Percentiles rank a stretch among this genome's conserved stretches.
Conservation (phyloP, 2,888 invertebrate species). For the Portevinia maculata region DNA sequence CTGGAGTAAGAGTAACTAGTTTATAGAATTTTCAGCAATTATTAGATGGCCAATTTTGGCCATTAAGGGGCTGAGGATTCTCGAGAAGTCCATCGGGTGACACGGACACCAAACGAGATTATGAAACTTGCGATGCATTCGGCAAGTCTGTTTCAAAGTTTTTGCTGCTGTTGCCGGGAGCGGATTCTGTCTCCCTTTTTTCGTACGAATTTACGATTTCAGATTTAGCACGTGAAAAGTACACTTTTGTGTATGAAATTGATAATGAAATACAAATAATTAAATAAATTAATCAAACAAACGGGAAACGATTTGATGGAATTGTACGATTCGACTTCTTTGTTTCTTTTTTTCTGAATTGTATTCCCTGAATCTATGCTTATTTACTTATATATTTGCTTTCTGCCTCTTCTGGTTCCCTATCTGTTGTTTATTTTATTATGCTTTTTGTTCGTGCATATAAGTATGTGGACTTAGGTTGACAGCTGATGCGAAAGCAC, state of each 20-base stretch:
- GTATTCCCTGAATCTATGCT: constrained; percentile 60
- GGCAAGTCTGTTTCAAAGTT: constrained; percentile 35
- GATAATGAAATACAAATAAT: constrained; percentile 27
- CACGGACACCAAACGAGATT: constrained; percentile 1
- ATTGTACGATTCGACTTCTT: constrained; percentile 51
- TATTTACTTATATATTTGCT: constrained; percentile 52
- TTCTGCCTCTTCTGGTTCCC: constrained; percentile 16
- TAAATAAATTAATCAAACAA: constrained; percentile 41
- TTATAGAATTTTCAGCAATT: constrained; percentile 13
- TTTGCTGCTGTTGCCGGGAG: neutral
- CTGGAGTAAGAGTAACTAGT: constrained; percentile 40
- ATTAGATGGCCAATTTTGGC: constrained; percentile 5
- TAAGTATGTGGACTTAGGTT: constrained; percentile 5
- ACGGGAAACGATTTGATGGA: constrained; percentile 36
- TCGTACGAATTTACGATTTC: neutral
- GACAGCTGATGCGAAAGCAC: constrained; percentile 20
- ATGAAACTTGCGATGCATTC: constrained; percentile 34
- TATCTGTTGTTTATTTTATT: constrained; percentile 24
- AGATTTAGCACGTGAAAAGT: constrained; percentile 9
- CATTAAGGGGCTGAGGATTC: neutral
- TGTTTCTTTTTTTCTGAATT: constrained; percentile 57
- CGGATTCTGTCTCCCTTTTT: constrained; percentile 10
- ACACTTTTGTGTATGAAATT: neutral
- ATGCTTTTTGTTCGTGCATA: constrained; percentile 29
- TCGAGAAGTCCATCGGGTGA: neutral